Conservation (phyloP, 2,888 invertebrate genomes). For the Troglohyphantes excavatus region DNA sequence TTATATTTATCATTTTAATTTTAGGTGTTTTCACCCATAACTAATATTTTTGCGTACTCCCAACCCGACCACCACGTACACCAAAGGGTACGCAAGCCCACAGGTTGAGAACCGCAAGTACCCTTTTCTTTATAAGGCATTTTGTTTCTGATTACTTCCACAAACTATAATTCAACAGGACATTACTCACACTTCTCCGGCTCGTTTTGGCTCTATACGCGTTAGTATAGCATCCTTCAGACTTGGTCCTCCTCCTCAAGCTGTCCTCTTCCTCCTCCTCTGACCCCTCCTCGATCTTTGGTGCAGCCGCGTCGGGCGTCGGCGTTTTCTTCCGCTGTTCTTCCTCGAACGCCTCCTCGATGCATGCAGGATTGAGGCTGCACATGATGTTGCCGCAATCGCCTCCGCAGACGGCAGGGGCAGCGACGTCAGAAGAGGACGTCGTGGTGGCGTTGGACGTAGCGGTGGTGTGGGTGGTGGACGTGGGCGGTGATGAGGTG, state of each 20-base stretch:
- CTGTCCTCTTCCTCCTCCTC: conserved; percentile 53
- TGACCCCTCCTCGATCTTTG: conserved; percentile 16
- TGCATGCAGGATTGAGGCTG: conserved; percentile 66
- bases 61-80: too few relatives aligned
- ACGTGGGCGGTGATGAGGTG: neutral
- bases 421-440: neutral
- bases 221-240: conserved; percentile 59
- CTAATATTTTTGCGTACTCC: too few relatives aligned
- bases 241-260: conserved; percentile 62
- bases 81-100: too few relatives aligned
- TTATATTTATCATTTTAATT: too few relatives aligned
- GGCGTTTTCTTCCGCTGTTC: neutral
- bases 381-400: conserved; percentile 78
- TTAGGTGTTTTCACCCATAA: too few relatives aligned
- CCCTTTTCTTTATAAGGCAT: too few relatives aligned
- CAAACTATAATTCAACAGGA: too few relatives aligned
- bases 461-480: neutral
- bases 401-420: conserved; percentile 41
- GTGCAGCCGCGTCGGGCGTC: neutral
- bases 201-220: conserved; percentile 42
- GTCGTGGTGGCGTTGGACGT: neutral
- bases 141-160: too few relatives aligned
- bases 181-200: conserved; percentile 62
- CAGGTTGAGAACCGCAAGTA: too few relatives aligned
- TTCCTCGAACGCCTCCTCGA: conserved; percentile 57